These are phyloP conservation scores for Polydrusus tereticollis DNA, from an alignment of 2,888 invertebrate genomes.

Conservation along the genomic window DNA sequence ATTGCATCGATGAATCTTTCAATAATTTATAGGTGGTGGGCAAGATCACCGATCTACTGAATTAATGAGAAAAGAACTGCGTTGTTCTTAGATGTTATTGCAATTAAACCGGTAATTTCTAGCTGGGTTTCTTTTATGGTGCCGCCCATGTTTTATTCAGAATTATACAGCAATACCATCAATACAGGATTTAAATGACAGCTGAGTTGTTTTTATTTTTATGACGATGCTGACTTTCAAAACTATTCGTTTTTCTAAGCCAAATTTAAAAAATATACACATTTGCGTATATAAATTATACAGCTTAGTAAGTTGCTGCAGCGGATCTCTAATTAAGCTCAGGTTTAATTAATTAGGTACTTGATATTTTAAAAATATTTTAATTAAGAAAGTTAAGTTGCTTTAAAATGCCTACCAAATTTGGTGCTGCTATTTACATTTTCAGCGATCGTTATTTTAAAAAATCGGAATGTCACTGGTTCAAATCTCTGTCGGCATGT, in stretches of 20 bases:
- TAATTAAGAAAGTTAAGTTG: not conserved
- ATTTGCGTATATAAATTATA: no score
- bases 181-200: not conserved
- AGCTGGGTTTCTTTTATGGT: conserved; percentile 17
- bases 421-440: not conserved
- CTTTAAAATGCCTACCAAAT: not conserved
- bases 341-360: not conserved
- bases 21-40: conserved; percentile 33
- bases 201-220: not conserved
- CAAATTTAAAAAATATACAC: not conserved
- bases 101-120: conserved; percentile 43
- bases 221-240: not conserved
- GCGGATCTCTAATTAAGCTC: not conserved
- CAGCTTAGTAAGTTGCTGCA: not conserved
- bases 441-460: conserved; percentile 10
- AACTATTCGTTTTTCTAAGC: not conserved
- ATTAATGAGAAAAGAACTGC: conserved; percentile 25
- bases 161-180: conserved; percentile 11
- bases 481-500: conserved; percentile 16
- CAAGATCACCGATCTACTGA: conserved; percentile 17
- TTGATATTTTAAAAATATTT: not conserved
- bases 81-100: conserved; percentile 39
- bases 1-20: conserved; percentile 23
- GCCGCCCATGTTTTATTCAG: conserved; percentile 40
- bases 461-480: conserved; percentile 21